phyloP scores from a whole-genome alignment of 2,113 vertebrate genomes.

The Sebastes schlegelii region DNA sequence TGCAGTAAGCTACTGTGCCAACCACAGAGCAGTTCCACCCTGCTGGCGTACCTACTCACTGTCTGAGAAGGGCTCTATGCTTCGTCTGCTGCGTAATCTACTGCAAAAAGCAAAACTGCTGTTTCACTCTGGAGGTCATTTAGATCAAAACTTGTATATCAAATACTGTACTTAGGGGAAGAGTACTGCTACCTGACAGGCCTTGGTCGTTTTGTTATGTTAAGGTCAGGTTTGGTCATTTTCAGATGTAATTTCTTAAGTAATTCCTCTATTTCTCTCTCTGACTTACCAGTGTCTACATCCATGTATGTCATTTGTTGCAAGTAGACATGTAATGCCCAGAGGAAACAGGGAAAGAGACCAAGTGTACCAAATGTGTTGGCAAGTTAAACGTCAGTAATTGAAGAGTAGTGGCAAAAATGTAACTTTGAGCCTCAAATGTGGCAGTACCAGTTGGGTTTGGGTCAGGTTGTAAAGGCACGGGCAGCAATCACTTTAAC shows the following conservation, averaged over 20 bases:
- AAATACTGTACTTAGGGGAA: background rate
- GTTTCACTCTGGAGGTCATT: slow-evolving; percentile 8
- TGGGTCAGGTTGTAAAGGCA: background rate
- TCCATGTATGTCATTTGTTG: background rate
- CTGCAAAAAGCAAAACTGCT: background rate
- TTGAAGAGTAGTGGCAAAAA: background rate
- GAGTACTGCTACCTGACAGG: background rate
- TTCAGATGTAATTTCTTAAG: background rate
- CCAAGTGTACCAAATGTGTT: background rate
- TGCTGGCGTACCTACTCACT: slow-evolving; percentile 28
- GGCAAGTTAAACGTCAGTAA: too few relatives aligned
- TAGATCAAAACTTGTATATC: background rate
- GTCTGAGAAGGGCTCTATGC: slow-evolving; percentile 2
- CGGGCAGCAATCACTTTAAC: background rate
- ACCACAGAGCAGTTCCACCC: slow-evolving; percentile 55
- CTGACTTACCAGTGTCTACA: background rate
- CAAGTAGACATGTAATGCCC: background rate
- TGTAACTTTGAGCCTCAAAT: background rate
- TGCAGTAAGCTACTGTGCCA: slow-evolving; percentile 25
- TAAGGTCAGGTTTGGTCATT: background rate
- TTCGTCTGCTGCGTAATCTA: slow-evolving; percentile 9
- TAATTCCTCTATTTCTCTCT: background rate
- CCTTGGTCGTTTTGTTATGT: background rate
- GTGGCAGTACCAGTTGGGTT: background rate
- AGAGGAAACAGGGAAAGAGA: background rate